Conservation (phyloP, 2,797 vertebrate genomes). For the Acrossocheilus wenchowensis region DNA sequence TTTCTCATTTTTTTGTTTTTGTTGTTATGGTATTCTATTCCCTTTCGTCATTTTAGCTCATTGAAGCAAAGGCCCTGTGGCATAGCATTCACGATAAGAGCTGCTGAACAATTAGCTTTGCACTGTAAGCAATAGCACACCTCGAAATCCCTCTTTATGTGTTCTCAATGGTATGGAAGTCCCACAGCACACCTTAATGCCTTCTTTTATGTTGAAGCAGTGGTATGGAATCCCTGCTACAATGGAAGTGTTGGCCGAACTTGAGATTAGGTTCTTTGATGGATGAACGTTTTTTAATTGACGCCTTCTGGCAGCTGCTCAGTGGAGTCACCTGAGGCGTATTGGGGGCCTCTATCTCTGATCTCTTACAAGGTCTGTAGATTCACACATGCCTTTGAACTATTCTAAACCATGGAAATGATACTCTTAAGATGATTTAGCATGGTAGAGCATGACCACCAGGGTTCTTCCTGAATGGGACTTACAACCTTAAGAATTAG, state of each 20-base stretch:
- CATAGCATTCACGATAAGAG: constrained; percentile 65
- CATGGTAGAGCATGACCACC: constrained; percentile 32
- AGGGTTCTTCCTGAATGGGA: constrained; percentile 4
- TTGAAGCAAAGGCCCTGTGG: constrained; percentile 49
- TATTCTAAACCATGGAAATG: constrained; percentile 28
- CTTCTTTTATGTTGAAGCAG: constrained; percentile 73
- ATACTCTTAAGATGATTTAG: constrained; percentile 30
- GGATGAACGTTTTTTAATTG: constrained; percentile 74
- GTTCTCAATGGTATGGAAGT: constrained; percentile 51
- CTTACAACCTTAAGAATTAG: background rate
- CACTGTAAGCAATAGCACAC: constrained; percentile 61
- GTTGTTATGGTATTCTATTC: constrained; percentile 36
- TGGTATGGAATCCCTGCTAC: constrained; percentile 70
- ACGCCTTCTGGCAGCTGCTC: constrained; percentile 66
- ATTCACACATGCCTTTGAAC: constrained; percentile 48
- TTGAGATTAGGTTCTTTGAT: constrained; percentile 78
- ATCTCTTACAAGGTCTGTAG: constrained; percentile 48
- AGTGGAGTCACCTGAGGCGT: constrained; percentile 71
- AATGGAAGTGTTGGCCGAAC: constrained; percentile 75
- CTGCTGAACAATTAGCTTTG: constrained; percentile 65
- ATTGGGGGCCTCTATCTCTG: constrained; percentile 30
- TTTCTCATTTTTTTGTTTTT: background rate
- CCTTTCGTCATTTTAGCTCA: constrained; percentile 43
- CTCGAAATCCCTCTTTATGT: constrained; percentile 51
- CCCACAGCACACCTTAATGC: constrained; percentile 49